Percentiles rank a stretch among this genome's conserved stretches.
These are phyloP conservation scores for Acrossocheilus fasciatus DNA, from an alignment of 2,797 vertebrate species.

Conservation along the genomic window DNA sequence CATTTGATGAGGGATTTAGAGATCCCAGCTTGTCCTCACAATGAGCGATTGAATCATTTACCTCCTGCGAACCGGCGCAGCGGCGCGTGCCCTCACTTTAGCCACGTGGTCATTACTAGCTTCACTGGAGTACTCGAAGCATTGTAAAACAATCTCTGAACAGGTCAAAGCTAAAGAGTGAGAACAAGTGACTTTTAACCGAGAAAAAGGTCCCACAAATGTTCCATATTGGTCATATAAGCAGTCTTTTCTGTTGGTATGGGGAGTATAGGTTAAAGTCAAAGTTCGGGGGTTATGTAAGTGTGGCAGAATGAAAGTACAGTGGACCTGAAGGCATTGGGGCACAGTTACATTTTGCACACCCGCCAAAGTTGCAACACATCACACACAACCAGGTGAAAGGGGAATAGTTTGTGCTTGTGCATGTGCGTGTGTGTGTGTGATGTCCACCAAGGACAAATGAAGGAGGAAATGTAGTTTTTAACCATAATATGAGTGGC, in stretches of 20 bases:
- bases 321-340: constrained; percentile 47
- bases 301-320: constrained; percentile 48
- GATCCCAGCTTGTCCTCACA: background rate
- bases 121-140: background rate
- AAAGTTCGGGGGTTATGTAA: constrained; percentile 60
- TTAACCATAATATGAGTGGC: background rate
- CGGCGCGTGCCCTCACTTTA: background rate
- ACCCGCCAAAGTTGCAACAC: constrained; percentile 55
- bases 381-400: constrained; percentile 36
- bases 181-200: background rate
- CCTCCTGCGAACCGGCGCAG: background rate
- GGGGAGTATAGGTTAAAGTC: constrained; percentile 39
- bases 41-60: background rate
- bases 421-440: constrained; percentile 1
- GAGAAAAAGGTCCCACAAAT: background rate
- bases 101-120: constrained; percentile 13
- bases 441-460: constrained; percentile 7
- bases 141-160: background rate
- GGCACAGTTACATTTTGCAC: constrained; percentile 50
- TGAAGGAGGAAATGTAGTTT: background rate
- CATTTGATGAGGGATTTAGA: constrained; percentile 16
- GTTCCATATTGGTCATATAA: background rate
- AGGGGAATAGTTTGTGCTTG: constrained; percentile 3
- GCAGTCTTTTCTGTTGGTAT: background rate
- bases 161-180: background rate